Conservation (phyloP, 1,140 invertebrate genomes). For the Lepidotrigona ventralis region DNA sequence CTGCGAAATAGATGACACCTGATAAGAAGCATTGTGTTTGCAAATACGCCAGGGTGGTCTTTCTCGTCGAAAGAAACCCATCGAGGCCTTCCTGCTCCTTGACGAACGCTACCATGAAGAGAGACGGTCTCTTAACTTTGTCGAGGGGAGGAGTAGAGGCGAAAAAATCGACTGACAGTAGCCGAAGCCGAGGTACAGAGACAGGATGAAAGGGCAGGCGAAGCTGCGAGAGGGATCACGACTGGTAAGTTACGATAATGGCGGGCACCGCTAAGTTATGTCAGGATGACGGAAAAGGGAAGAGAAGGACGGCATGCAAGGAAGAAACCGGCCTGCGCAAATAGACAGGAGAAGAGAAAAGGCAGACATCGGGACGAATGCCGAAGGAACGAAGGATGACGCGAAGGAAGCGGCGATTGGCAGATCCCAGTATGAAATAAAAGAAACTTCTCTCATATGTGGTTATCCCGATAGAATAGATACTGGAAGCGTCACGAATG, state of each 20-base stretch:
- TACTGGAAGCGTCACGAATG: background rate
- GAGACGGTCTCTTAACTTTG: background rate
- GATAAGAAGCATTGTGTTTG: background rate
- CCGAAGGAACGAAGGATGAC: slow-evolving; percentile 9
- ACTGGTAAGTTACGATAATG: slow-evolving; percentile 54
- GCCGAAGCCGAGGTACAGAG: background rate
- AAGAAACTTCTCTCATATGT: background rate
- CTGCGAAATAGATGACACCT: background rate
- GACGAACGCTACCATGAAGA: background rate
- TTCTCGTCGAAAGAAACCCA: background rate
- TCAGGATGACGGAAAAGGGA: slow-evolving; percentile 45
- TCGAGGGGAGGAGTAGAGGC: background rate
- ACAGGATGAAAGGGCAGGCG: slow-evolving; percentile 2
- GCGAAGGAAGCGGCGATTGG: slow-evolving; percentile 43
- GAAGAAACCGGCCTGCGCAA: slow-evolving; percentile 51
- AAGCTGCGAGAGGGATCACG: slow-evolving; percentile 4
- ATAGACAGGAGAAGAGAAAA: slow-evolving; percentile 31
- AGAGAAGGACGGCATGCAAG: background rate
- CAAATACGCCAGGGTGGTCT: background rate
- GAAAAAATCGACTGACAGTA: slow-evolving; percentile 27
- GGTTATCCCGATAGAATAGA: background rate
- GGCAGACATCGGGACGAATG: background rate
- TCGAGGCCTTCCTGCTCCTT: background rate
- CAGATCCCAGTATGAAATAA: slow-evolving; percentile 15
- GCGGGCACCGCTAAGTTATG: slow-evolving; percentile 55